These are phyloP conservation scores for Diaphora mendica DNA, from an alignment of 2,888 invertebrate genomes.

Conservation along the genomic window DNA sequence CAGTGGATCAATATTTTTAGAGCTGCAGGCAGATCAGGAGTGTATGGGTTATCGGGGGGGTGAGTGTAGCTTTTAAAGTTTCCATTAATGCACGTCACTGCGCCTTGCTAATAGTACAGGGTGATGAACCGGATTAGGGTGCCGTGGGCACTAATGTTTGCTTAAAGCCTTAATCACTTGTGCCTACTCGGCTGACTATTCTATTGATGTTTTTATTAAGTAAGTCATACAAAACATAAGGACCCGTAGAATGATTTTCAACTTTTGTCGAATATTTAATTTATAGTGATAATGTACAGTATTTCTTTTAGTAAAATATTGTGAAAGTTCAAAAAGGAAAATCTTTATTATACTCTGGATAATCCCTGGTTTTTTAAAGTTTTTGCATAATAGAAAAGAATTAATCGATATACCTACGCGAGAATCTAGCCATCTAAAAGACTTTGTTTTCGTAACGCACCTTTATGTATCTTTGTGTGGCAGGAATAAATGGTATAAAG, in stretches of 20 bases:
- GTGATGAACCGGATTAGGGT: neutral
- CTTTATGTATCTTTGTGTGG: too few species aligned
- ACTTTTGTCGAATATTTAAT: neutral
- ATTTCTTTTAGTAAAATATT: neutral
- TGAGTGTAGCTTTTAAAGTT: slow-evolving; percentile 31
- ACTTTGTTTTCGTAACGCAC: too few species aligned
- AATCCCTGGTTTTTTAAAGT: too few species aligned
- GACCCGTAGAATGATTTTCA: neutral
- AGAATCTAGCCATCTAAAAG: too few species aligned
- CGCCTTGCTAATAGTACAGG: neutral
- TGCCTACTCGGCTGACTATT: neutral
- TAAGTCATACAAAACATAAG: neutral
- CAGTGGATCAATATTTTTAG: neutral
- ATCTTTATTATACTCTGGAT: too few species aligned
- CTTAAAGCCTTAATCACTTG: neutral
- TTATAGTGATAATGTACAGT: neutral
- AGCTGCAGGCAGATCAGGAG: neutral
- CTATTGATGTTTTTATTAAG: neutral
- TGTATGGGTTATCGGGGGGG: slow-evolving; percentile 25
- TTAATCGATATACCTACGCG: too few species aligned
- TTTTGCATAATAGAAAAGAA: too few species aligned
- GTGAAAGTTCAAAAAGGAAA: neutral
- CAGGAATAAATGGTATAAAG: too few species aligned
- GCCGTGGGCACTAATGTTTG: neutral
- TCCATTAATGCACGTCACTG: slow-evolving; percentile 22